These are phyloP conservation scores for Axea sp. DNA, from an alignment of 2,888 invertebrate species.

Conservation along the genomic window DNA sequence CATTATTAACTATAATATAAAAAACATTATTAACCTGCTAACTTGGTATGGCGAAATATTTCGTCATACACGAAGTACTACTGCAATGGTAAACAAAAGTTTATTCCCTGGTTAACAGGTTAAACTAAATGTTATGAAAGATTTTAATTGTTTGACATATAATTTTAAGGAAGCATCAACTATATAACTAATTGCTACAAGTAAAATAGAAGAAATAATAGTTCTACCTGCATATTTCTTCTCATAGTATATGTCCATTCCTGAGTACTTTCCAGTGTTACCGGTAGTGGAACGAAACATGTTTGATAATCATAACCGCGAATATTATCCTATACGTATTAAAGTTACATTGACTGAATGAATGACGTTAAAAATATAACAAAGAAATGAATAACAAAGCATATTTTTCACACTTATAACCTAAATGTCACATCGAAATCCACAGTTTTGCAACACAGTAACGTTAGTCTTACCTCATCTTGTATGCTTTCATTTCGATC, in stretches of 20 bases:
- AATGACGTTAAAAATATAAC: slow-evolving; percentile 1
- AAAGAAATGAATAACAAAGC: not conserved
- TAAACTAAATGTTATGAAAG: no score
- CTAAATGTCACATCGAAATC: slow-evolving; percentile 17
- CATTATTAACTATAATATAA: no score
- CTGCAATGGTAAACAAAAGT: no score
- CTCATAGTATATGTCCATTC: slow-evolving; percentile 78
- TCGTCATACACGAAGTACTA: no score
- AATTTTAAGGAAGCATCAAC: no score
- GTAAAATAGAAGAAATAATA: no score
- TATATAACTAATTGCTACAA: no score
- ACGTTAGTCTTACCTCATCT: slow-evolving; percentile 65
- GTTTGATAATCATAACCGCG: slow-evolving; percentile 68
- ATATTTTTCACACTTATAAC: slow-evolving; percentile 8
- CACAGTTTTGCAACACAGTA: not conserved
- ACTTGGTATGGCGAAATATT: no score
- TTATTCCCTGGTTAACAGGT: no score
- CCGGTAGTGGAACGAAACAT: slow-evolving; percentile 65
- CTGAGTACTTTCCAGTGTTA: slow-evolving; percentile 65
- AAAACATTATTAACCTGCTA: no score
- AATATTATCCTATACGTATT: slow-evolving; percentile 65
- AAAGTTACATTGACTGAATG: not conserved
- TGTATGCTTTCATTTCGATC: slow-evolving; percentile 65
- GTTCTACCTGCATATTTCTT: slow-evolving; percentile 77
- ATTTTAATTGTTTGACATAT: no score